Base-by-base conservation (phyloP, 2,113 vertebrate species). In the Ochotona princeps region DNA sequence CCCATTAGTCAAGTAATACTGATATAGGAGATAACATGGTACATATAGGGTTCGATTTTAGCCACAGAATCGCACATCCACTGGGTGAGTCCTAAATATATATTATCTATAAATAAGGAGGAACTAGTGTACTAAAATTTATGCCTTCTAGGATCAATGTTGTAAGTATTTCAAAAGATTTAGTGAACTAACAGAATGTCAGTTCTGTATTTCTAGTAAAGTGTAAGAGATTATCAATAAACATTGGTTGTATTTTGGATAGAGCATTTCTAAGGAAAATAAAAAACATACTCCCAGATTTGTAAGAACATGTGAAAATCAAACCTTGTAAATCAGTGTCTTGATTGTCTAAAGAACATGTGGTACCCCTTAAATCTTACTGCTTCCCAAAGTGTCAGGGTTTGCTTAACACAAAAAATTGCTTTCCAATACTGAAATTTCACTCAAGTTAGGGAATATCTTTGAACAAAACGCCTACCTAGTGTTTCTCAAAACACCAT, bases 401-500 rank as follows among this genome's bases (percentile, higher is more conserved):
- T 65, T 69, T 90, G 17, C n/a, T 90, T 49, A 85, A 75, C 67
- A 21, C n/a, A 80, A 47, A 12, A 70, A 83, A 32, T 25, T 61
- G 4, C 28, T 70, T 13, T 72, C 26, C 89, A 14, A 70, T 76
- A 38, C 20, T 67, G 65, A 93, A 74, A 88, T 76, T 93, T 69
- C 49, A 81, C 1, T 20, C 69, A 26, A 26, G 7, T 74, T 93
- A 57, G 47, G 12, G 25, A 81, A 57, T 30, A 1, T 25, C 79
- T 78, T 79, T 94, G 89, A 67, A 83, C 47, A 85, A 86, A 32
- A 3, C 67, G 63, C 44, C 15, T 86, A 84, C 28, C 35, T 95
- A 47, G 92, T 91, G 13, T 73, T 4, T 87, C 38, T 90, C 74
- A 93, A 73, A 88, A 91, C 25, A 73, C 8, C 4, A 6, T 51